Conservation (phyloP, 2,888 invertebrate genomes). For the Metalampra italica region DNA sequence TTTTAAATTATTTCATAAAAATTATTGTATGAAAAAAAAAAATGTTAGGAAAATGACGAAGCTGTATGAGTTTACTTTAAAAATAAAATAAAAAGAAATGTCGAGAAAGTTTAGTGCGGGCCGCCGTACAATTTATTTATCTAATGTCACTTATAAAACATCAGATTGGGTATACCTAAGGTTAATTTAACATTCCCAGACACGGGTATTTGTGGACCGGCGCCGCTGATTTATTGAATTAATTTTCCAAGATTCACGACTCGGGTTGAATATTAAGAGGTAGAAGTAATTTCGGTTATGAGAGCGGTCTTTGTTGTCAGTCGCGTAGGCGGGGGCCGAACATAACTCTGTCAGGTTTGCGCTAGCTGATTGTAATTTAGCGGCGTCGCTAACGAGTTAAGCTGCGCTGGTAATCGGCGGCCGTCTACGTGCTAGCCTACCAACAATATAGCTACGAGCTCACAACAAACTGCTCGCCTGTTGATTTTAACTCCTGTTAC, state of each 20-base stretch:
- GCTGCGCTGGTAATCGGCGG: slow-evolving; percentile 24
- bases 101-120: too few relatives aligned
- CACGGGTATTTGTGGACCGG: slow-evolving; percentile 48
- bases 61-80: too few relatives aligned
- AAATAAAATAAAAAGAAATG: too few relatives aligned
- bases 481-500: slow-evolving; percentile 7
- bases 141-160: slow-evolving; percentile 29
- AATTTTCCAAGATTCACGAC: slow-evolving; percentile 65
- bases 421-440: slow-evolving; percentile 12
- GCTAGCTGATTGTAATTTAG: slow-evolving; percentile 43
- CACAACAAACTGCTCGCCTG: slow-evolving; percentile 5
- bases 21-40: too few relatives aligned
- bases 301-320: slow-evolving; percentile 58
- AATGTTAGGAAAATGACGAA: too few relatives aligned
- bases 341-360: slow-evolving; percentile 49
- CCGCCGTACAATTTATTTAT: slow-evolving; percentile 25
- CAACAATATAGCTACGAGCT: slow-evolving; percentile 15
- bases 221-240: slow-evolving; percentile 66
- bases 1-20: too few relatives aligned
- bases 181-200: slow-evolving; percentile 48
- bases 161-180: slow-evolving; percentile 37
- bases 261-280: slow-evolving; percentile 62
- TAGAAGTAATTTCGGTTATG: slow-evolving; percentile 64
- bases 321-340: slow-evolving; percentile 34
- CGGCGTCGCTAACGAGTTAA: slow-evolving; percentile 35